Base-by-base conservation (phyloP, 2,113 vertebrate species). In the Cariama cristata region DNA sequence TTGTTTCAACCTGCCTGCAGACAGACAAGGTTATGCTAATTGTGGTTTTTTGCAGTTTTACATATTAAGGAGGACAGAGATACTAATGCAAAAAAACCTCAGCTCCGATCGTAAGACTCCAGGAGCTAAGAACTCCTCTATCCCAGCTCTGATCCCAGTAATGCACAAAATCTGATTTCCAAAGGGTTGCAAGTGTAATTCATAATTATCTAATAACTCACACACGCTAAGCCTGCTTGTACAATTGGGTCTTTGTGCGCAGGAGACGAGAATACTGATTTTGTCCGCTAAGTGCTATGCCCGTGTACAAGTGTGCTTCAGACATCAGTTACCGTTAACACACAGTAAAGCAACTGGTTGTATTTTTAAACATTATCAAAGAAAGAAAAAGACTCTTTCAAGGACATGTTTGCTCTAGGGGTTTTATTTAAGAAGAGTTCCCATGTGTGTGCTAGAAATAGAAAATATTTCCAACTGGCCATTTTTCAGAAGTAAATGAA, bases 401-500 rank as follows among this genome's bases (percentile, higher is more conserved):
- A 75, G 40, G 49, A 90, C 4, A 22, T 35, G 26, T 53, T 67
- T 74, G 32, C 13, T 73, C 9, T 58, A 79, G 23, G 6, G 62
- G 19, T 72, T 89, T 69, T 63, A 55, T 52, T 67, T 75, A 77
- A 79, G 44, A 55, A 33, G n/a, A 52, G 38, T 55, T 85, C 52
- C 79, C 28, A 63, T 4, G 22, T 6, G 11, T 55, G 49, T 5
- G 9, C 26, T 56, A 60, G 33, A 92, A 95, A 75, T 11, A 79
- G 42, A 59, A 95, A 80, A 15, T 47, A 79, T 40, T 90, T 95
- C 26, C 23, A 86, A 72, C 11, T 45, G 9, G 45, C 44, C 10
- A 68, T 86, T 88, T 79, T 79, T 69, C 67, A 88, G 17, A 92
- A 85, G 56, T 45, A 94, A 94, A 91, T 38, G 4, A 80, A 84